Evolutionary conservation across 2,113 vertebrate species (phyloP).

Genomic region (Ranitomeya imitator): DNA sequence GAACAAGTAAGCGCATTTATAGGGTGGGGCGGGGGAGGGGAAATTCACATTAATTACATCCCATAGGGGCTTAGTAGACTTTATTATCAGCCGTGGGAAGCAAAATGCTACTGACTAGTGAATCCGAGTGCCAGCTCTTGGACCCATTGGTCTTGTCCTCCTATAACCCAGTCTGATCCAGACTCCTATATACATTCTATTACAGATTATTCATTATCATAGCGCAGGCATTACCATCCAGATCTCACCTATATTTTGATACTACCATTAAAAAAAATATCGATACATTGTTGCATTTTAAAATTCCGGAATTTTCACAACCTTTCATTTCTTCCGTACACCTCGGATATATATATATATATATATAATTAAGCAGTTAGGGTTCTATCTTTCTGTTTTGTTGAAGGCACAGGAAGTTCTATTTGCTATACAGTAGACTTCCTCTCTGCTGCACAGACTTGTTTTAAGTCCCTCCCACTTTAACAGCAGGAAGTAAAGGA

Average conservation of each 20-base stretch:
- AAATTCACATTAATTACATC: not conserved
- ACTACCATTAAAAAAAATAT: not conserved
- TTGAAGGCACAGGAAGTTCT: not conserved
- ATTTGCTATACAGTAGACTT: not conserved
- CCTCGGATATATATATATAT: not conserved
- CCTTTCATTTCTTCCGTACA: not conserved
- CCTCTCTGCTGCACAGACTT: not conserved
- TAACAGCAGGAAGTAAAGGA: not conserved
- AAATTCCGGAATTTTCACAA: not conserved
- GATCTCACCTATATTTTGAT: not conserved
- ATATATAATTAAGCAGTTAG: not conserved
- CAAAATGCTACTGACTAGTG: not conserved
- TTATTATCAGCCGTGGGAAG: not conserved
- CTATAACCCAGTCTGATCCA: not conserved
- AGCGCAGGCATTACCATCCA: not conserved
- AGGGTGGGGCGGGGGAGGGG: not conserved
- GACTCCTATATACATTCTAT: not conserved
- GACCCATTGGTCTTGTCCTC: not conserved
- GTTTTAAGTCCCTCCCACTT: not conserved
- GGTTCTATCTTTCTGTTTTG: not conserved
- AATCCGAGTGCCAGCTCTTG: not conserved
- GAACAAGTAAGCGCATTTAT: conserved; percentile 4
- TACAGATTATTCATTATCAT: not conserved
- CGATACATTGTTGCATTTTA: not conserved
- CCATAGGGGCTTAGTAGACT: not conserved